Conservation (phyloP, 2,888 invertebrate genomes). For the Dysmachus trigonus region DNA sequence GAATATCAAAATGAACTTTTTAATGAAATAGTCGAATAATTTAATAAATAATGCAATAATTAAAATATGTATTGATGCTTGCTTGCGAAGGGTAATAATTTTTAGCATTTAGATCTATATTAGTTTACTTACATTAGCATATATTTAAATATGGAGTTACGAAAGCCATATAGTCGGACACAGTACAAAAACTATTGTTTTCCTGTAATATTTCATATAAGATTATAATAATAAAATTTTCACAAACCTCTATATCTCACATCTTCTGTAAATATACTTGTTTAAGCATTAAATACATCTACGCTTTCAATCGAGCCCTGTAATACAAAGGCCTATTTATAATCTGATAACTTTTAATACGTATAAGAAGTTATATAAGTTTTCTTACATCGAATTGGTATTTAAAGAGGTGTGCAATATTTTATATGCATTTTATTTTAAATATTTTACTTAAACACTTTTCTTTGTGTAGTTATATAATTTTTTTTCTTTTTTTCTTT, state of each 20-base stretch:
- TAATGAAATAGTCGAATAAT: neutral
- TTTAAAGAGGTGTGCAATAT: neutral
- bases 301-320: neutral
- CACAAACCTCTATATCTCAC: neutral
- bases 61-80: neutral
- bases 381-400: neutral
- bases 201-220: neutral
- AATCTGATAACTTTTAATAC: neutral
- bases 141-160: neutral
- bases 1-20: too few relatives aligned
- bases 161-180: neutral
- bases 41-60: neutral
- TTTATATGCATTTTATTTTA: constrained; percentile 9
- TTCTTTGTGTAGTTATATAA: neutral
- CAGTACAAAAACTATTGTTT: neutral
- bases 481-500: neutral
- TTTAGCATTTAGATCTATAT: neutral
- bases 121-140: neutral
- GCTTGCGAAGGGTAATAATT: neutral
- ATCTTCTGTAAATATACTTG: neutral
- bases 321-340: neutral
- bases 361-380: neutral
- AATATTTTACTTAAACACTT: constrained; percentile 11
- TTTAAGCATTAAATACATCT: neutral
- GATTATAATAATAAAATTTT: neutral